Percentiles rank a stretch among this genome's conserved stretches.
phyloP scores from a whole-genome alignment of 2,888 invertebrate genomes.

The Apotomis betuletana region DNA sequence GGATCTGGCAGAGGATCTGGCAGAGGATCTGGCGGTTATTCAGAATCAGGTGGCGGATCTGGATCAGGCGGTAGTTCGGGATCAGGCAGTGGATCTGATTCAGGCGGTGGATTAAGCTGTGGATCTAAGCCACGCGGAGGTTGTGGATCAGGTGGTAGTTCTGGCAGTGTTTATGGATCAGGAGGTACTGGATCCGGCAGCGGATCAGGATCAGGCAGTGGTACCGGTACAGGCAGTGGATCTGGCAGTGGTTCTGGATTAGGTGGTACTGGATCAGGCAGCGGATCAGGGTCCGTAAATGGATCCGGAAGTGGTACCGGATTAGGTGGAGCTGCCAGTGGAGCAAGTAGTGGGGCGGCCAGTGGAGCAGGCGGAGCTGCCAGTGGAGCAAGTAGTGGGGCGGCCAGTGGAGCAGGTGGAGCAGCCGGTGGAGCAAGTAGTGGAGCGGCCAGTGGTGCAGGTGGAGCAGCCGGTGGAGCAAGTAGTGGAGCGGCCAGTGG shows the following conservation, averaged over 20 bases:
- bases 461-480: neutral
- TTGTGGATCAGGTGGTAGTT: neutral
- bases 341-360: neutral
- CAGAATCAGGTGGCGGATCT: neutral
- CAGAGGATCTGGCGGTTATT: neutral
- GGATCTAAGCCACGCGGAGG: neutral
- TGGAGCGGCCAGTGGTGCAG: too few relatives aligned
- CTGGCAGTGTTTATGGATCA: neutral
- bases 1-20: neutral
- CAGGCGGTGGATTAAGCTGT: neutral
- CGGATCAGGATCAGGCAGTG: neutral
- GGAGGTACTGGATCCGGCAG: neutral
- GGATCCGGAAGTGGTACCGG: neutral
- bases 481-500: neutral
- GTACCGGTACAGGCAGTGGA: neutral
- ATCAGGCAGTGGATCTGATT: neutral
- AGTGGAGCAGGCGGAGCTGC: too few relatives aligned
- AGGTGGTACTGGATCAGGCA: neutral
- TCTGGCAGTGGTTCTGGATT: neutral
- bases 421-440: too few relatives aligned
- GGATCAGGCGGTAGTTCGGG: neutral
- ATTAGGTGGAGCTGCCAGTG: neutral
- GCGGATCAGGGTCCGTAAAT: neutral
- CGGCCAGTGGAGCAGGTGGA: too few relatives aligned
- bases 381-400: too few relatives aligned